Evolutionary conservation across 2,113 vertebrate species (phyloP).

Genomic region (Galeopterus variegatus): DNA sequence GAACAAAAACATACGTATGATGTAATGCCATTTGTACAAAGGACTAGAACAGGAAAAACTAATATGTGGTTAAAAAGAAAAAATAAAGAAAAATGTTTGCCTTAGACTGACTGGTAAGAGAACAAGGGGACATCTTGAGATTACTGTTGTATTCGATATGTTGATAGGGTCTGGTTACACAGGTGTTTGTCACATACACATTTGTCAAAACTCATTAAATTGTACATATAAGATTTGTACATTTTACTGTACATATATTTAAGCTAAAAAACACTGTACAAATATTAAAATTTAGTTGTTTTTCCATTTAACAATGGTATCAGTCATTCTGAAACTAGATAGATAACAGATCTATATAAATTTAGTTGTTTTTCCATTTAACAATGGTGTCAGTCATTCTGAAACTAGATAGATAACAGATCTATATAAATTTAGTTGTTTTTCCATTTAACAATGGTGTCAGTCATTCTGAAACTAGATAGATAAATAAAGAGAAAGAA

Average conservation of each 20-base stretch:
- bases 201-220: constrained; percentile 4
- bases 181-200: too few species aligned
- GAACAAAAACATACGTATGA: neutral
- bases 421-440: neutral
- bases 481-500: neutral
- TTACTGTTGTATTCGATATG: neutral
- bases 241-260: neutral
- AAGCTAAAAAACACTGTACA: neutral
- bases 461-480: neutral
- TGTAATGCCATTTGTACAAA: neutral
- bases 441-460: neutral
- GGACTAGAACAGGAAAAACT: neutral
- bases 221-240: neutral
- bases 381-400: neutral
- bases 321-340: neutral
- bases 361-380: neutral
- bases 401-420: neutral
- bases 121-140: neutral
- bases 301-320: neutral
- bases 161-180: neutral
- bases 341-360: too few species aligned
- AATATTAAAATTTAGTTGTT: neutral
- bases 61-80: neutral
- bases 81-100: neutral
- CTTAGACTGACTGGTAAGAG: neutral